Base-by-base conservation (phyloP, 1,140 invertebrate species). In the Pogonognathellus flavescens region DNA sequence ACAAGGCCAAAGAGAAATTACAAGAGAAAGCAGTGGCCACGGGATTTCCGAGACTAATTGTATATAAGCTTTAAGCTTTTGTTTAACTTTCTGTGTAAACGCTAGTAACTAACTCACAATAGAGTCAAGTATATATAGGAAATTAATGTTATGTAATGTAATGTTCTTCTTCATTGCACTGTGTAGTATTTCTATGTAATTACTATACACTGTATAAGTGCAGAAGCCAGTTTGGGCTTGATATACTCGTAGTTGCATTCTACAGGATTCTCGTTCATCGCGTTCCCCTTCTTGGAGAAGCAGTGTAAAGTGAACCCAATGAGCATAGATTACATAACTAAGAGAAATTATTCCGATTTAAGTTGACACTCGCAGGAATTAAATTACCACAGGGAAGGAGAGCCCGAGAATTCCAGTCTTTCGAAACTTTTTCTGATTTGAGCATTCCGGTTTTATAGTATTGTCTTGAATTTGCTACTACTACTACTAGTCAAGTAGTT, bases 341-440 rank as follows among this genome's bases (percentile, higher is more conserved):
- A 70, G 59, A 59, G 70, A 84, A 84, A 84, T 84, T 84, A 84
- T 84, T 84, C 84, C 60, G 84, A 84, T 84, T 84, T 80, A 80
- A 84, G 25, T 49, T 84, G 84, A 84, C 84, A 84, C 84, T 84
- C 72, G 66, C 18, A 80, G 84, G 84, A 84, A 84, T 84, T 84
- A 84, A 84, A 84, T 84, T 84, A 84, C 84, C 72, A 80, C 84
- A 80, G 84, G 84, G 84, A 55, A 50, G 31, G 70, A 25, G 41
- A 76, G 41, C 70, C 16, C n/a, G 31, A 76, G 80, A 59, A 57
- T 53, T 82, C 80, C 20, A 31, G 20, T 82, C 80, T 59, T 82
- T 31, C 1, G 41, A 82, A 59, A 82, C 55, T 59, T 82, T 59
- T 82, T 59, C 80, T 57, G 80, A 82, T 82, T 82, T 25, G 18